Evolutionary conservation across 2,113 vertebrate genomes (phyloP).

Genomic region (Chamaea fasciata): DNA sequence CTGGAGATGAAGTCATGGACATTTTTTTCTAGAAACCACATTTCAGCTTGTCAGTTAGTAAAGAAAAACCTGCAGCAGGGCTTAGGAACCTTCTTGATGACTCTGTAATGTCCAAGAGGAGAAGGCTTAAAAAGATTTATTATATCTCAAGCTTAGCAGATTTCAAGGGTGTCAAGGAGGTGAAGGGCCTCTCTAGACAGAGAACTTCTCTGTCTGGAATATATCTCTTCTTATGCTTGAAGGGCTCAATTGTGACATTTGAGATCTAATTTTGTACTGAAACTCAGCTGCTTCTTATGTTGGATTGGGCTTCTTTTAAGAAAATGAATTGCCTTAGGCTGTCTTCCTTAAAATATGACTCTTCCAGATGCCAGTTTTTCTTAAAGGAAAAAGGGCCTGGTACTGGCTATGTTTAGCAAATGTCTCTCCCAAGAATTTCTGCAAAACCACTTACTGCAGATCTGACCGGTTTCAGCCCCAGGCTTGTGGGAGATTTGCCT

Average conservation of each 20-base stretch:
- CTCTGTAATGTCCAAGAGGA: not conserved
- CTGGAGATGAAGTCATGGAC: not conserved
- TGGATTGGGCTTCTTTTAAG: not conserved
- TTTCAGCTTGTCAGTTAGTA: not conserved
- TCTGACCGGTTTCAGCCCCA: not conserved
- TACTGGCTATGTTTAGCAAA: conserved; percentile 3
- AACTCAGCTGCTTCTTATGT: not conserved
- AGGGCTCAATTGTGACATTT: not conserved
- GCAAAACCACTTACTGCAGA: not conserved
- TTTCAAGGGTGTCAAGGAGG: not conserved
- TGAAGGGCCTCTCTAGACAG: not conserved
- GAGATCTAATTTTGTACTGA: conserved; percentile 2
- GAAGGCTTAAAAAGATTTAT: not conserved
- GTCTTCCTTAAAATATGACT: conserved; percentile 13
- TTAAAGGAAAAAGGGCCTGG: not conserved
- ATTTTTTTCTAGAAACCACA: not conserved
- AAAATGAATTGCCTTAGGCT: conserved; percentile 28
- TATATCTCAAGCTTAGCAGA: not conserved
- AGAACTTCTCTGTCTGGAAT: not conserved
- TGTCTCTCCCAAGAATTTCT: not conserved
- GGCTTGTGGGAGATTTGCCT: not conserved
- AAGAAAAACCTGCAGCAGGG: not conserved
- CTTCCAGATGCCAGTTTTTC: not conserved
- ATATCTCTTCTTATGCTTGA: not conserved
- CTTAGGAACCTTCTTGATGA: not conserved